Base-by-base conservation (phyloP, 2,888 invertebrate genomes). In the Pandemis cinnamomeana region DNA sequence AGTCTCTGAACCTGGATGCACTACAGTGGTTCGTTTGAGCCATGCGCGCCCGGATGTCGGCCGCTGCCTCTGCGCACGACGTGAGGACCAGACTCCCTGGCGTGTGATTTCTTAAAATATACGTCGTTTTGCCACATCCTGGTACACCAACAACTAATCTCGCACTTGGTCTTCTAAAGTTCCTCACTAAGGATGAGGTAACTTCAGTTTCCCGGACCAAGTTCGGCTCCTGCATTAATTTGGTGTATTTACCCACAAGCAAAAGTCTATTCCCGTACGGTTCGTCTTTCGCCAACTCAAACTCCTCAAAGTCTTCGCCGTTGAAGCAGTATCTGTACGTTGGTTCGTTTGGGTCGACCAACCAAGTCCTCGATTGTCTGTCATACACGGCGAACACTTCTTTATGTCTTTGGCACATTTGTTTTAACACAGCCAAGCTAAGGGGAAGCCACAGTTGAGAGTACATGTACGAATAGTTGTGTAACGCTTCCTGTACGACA, bases 331-430 rank as follows among this genome's bases (percentile, higher is more conserved):
- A 75, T 64, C 68, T 66, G 67, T 75, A 75, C 7, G n/a, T 71
- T 8, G 58, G 58, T 53, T 71, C 71, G 15, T 60, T 64, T 6
- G 68, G 10, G 64, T 71, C 60, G 20, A 68, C 27, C 44, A 75
- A 51, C 75, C 71, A 75, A 13, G 6, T 64, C 42, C 53, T 60
- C 7, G 2, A 10, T 20, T 6, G 3, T 60, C 7, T 71, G 69
- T 75, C 71, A 36, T 68, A 75, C n/a, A 75, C 71, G 15, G 63
- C 68, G 67, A 75, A 75, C 1, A 15, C 71, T 67, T 75, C 71
- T 11, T 64, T 75, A n/a, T 75, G 75, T 20, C 44, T 68, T n/a
- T 58, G 13, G 27, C 67, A 71, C 11, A 0, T 10, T 42, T 58
- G 6, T 51, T 60, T 64, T 13, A 71, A 10, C 6, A 55, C 53